Conservation (phyloP, 2,888 invertebrate species). For the Eucera pruinosa region DNA sequence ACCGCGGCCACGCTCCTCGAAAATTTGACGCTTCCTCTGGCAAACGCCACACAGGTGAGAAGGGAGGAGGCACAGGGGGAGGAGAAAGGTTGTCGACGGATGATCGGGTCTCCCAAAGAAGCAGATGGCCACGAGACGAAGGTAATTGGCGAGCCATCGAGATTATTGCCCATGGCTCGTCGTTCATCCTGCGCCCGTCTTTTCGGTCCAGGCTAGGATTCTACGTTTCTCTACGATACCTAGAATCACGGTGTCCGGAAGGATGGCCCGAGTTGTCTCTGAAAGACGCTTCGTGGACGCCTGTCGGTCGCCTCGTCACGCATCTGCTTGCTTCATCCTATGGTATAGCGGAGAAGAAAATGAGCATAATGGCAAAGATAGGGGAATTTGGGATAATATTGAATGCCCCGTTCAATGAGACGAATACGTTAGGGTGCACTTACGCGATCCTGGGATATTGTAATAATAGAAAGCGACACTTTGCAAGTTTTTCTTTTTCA, state of each 20-base stretch:
- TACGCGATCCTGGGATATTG: too few relatives aligned
- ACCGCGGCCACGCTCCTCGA: constrained; percentile 60
- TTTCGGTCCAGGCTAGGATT: constrained; percentile 14
- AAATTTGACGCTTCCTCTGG: constrained; percentile 24
- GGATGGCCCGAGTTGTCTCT: constrained; percentile 49
- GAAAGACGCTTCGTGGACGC: constrained; percentile 27
- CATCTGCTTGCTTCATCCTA: constrained; percentile 56
- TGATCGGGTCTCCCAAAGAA: constrained; percentile 76
- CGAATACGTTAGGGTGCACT: too few relatives aligned
- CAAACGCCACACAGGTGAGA: constrained; percentile 8
- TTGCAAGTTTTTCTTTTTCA: too few relatives aligned
- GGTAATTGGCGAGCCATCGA: constrained; percentile 82
- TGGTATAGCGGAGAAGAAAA: not conserved
- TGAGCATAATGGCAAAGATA: constrained; percentile 11
- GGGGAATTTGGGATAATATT: not conserved
- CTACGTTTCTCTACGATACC: constrained; percentile 42
- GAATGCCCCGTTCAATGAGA: too few relatives aligned
- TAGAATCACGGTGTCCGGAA: constrained; percentile 46
- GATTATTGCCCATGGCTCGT: constrained; percentile 79
- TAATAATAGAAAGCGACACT: too few relatives aligned
- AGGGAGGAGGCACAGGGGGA: constrained; percentile 26
- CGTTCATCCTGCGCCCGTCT: not conserved
- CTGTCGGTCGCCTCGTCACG: constrained; percentile 62
- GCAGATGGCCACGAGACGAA: constrained; percentile 84
- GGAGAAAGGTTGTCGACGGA: constrained; percentile 68